These are phyloP conservation scores for Nothobranchius kuhntae DNA, from an alignment of 2,113 vertebrate genomes.

Conservation along the genomic window DNA sequence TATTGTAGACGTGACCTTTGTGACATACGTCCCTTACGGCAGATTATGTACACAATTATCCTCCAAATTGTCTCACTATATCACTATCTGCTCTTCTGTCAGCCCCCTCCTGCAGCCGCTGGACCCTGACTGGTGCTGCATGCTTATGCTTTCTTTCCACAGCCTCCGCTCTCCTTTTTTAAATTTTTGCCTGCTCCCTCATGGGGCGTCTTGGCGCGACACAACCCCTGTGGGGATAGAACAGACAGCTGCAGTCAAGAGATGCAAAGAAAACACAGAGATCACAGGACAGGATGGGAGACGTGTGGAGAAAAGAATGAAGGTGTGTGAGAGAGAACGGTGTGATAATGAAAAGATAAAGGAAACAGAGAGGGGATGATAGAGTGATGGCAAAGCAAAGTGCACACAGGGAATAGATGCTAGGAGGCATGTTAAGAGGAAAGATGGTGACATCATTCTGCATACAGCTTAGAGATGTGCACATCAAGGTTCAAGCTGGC, in stretches of 20 bases:
- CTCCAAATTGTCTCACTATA: constrained; percentile 62
- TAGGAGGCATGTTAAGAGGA: neutral
- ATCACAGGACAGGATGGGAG: constrained; percentile 26
- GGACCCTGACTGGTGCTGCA: constrained; percentile 32
- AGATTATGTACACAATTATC: constrained; percentile 68
- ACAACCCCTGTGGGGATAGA: constrained; percentile 41
- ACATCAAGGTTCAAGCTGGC: constrained; percentile 20
- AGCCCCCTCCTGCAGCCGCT: constrained; percentile 24
- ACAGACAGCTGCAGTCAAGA: constrained; percentile 32
- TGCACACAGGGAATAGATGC: neutral
- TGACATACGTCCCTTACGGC: constrained; percentile 49
- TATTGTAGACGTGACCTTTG: constrained; percentile 29
- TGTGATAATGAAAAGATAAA: constrained; percentile 2
- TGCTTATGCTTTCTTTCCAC: constrained; percentile 4
- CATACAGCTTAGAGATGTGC: constrained; percentile 19
- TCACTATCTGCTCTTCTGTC: constrained; percentile 64
- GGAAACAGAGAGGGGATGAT: constrained; percentile 7
- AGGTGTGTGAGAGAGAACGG: constrained; percentile 17
- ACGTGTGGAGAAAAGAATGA: constrained; percentile 17
- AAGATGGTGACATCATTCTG: constrained; percentile 2
- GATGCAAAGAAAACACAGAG: constrained; percentile 35
- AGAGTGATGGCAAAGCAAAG: constrained; percentile 14
- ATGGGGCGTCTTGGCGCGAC: constrained; percentile 27
- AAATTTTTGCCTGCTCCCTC: constrained; percentile 15
- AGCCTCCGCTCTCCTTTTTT: neutral